These are phyloP conservation scores for Drosophila nr. perissopoda DNA, from an alignment of 2,888 invertebrate genomes.

Conservation along the genomic window DNA sequence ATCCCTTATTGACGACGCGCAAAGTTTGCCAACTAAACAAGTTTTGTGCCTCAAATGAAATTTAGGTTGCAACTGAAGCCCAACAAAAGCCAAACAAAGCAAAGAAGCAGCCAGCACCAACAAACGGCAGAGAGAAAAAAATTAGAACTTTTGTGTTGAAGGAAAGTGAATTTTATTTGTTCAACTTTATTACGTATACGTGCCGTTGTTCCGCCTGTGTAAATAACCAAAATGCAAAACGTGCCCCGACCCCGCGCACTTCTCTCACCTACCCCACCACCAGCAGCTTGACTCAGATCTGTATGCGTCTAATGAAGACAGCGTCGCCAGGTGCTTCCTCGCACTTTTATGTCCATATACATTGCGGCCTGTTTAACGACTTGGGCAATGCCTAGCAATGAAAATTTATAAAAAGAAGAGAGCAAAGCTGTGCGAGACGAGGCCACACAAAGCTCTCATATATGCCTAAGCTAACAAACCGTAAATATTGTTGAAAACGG, in stretches of 20 bases:
- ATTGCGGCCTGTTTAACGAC: slow-evolving; percentile 74
- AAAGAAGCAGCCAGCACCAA: slow-evolving; percentile 49
- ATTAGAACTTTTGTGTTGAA: slow-evolving; percentile 77
- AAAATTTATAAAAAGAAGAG: slow-evolving; percentile 61
- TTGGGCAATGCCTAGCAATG: slow-evolving; percentile 53
- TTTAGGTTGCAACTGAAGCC: slow-evolving; percentile 82
- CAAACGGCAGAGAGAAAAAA: slow-evolving; percentile 53
- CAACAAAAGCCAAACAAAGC: slow-evolving; percentile 76
- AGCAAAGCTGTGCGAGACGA: neutral
- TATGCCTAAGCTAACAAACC: slow-evolving; percentile 75
- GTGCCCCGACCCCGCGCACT: slow-evolving; percentile 22
- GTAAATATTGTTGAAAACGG: slow-evolving; percentile 75
- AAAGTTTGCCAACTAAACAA: slow-evolving; percentile 81
- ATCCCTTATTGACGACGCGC: slow-evolving; percentile 76
- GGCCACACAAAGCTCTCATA: slow-evolving; percentile 43
- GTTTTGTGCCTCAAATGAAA: slow-evolving; percentile 81
- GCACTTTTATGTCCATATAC: slow-evolving; percentile 71
- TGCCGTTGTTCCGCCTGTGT: slow-evolving; percentile 74
- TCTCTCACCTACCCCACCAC: slow-evolving; percentile 13
- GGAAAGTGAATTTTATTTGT: slow-evolving; percentile 81
- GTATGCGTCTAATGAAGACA: slow-evolving; percentile 69
- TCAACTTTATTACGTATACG: slow-evolving; percentile 81
- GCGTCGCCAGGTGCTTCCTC: slow-evolving; percentile 69
- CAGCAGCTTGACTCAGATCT: slow-evolving; percentile 40
- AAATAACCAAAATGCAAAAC: slow-evolving; percentile 80